Evolutionary conservation across 2,888 invertebrate species (phyloP).

Genomic region (Syritta pipiens): DNA sequence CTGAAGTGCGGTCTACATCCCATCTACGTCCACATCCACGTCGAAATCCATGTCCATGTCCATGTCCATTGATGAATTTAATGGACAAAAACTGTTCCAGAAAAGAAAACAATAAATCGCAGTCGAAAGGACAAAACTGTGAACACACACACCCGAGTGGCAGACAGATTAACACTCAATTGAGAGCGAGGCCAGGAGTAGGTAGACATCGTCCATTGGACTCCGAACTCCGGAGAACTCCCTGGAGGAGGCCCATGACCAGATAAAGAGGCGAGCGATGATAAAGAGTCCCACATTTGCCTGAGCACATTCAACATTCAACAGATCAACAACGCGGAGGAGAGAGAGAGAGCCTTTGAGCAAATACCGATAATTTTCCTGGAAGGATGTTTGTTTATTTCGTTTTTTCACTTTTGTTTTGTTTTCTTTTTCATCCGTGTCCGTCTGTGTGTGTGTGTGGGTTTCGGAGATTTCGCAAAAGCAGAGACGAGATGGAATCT

Average conservation of each 20-base stretch:
- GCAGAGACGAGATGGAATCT: not conserved
- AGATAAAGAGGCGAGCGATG: slow-evolving; percentile 17
- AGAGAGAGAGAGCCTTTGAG: slow-evolving; percentile 45
- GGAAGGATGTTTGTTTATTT: slow-evolving; percentile 40
- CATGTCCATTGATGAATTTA: slow-evolving; percentile 61
- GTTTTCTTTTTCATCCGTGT: slow-evolving; percentile 12
- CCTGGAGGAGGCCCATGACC: slow-evolving; percentile 14
- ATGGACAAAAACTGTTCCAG: slow-evolving; percentile 12
- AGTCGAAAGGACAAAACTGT: slow-evolving; percentile 41
- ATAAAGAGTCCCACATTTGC: slow-evolving; percentile 33
- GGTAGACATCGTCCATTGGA: slow-evolving; percentile 1
- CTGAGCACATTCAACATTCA: slow-evolving; percentile 31
- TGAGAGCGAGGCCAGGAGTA: slow-evolving; percentile 32
- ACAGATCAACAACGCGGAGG: slow-evolving; percentile 30
- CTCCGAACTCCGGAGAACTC: slow-evolving; percentile 13
- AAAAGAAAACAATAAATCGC: slow-evolving; percentile 32
- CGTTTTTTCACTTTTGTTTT: no score
- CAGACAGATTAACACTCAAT: slow-evolving; percentile 67
- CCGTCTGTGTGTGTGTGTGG: not conserved
- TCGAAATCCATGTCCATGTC: slow-evolving; percentile 52
- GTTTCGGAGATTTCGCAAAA: not conserved
- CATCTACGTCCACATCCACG: not conserved
- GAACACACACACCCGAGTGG: slow-evolving; percentile 21
- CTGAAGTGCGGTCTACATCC: not conserved
- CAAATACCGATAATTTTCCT: slow-evolving; percentile 62